These are phyloP conservation scores for Drosophila yooni DNA, from an alignment of 2,888 invertebrate species.

Conservation along the genomic window DNA sequence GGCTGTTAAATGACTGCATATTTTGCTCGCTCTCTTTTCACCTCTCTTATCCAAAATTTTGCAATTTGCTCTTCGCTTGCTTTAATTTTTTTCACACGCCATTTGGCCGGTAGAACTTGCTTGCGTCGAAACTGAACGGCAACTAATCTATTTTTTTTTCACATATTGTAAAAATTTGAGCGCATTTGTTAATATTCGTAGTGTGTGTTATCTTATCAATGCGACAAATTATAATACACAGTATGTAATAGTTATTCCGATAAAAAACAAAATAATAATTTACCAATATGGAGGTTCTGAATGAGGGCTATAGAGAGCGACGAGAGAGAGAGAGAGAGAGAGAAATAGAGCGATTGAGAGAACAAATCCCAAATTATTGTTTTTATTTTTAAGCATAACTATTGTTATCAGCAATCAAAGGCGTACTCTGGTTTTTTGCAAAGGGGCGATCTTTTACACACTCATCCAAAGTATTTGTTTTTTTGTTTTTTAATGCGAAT, in stretches of 20 bases:
- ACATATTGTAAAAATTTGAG: slow-evolving; percentile 28
- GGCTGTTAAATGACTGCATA: slow-evolving; percentile 43
- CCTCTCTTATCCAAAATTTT: slow-evolving; percentile 17
- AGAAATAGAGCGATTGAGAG: not conserved
- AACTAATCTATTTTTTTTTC: slow-evolving; percentile 60
- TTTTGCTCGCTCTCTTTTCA: slow-evolving; percentile 2
- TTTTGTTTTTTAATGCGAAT: not conserved
- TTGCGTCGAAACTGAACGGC: slow-evolving; percentile 54
- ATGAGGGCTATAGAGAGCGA: not conserved
- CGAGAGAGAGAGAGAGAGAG: not conserved
- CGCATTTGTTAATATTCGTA: slow-evolving; percentile 51
- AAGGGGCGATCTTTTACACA: not conserved
- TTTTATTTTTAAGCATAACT: not conserved
- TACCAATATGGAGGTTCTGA: not conserved
- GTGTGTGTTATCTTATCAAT: slow-evolving; percentile 58
- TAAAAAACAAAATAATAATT: slow-evolving; percentile 8
- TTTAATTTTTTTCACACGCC: slow-evolving; percentile 9
- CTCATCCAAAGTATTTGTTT: not conserved
- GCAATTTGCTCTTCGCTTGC: slow-evolving; percentile 24
- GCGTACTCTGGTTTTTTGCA: not conserved
- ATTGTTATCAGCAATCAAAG: slow-evolving; percentile 1
- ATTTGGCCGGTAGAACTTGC: slow-evolving; percentile 41
- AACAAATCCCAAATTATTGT: not conserved
- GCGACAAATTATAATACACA: slow-evolving; percentile 42
- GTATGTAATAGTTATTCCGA: slow-evolving; percentile 26